Base-by-base conservation (phyloP, 2,797 vertebrate genomes). In the Anguilla obscura region DNA sequence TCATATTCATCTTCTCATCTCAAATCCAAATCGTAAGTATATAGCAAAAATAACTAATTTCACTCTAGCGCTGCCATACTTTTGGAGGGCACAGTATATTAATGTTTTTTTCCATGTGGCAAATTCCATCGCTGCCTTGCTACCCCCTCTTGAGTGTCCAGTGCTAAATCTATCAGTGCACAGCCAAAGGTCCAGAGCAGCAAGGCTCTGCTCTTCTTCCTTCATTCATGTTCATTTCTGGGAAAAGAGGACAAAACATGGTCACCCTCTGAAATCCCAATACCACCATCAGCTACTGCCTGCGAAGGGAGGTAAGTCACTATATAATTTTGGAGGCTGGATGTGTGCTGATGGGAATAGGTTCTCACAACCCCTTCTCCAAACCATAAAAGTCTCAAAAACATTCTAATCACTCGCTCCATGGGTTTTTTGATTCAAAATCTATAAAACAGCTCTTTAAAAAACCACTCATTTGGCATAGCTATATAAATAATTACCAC, bases 131-230 rank as follows among this genome's bases (percentile, higher is more conserved):
- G 4, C 27, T 56, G 52, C 50, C 52, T n/a, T 83, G 80, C 30
- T 21, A 18, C 36, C 16, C 45, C 18, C 2, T 45, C 79, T 56
- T 33, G 36, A 84, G 48, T 52, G n/a, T 84, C 85, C 85, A 45
- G 85, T 85, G 85, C 9, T 21, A n/a, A 2, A 9, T 45, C 1
- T 66, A 45, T 86, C 85, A 86, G 85, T 86, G 56, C 85, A 45
- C 3, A 2, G 33, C 30, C 84, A 48, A 10, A 86, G 56, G n/a
- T 40, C 58, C 56, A 24, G 85, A 86, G 85, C 33, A 66, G 33
- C 85, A 14, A 3, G 58, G 33, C 50, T 58, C 84, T 8, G 54
- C 7, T 16, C n/a, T 6, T 8, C 16, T 45, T 33, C 12, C 21
- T 45, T 21, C 18, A 45, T 48, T 6, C 6, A 12, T 16, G 58